Conservation (phyloP, 2,113 vertebrate genomes). For the Chunga burmeisteri region DNA sequence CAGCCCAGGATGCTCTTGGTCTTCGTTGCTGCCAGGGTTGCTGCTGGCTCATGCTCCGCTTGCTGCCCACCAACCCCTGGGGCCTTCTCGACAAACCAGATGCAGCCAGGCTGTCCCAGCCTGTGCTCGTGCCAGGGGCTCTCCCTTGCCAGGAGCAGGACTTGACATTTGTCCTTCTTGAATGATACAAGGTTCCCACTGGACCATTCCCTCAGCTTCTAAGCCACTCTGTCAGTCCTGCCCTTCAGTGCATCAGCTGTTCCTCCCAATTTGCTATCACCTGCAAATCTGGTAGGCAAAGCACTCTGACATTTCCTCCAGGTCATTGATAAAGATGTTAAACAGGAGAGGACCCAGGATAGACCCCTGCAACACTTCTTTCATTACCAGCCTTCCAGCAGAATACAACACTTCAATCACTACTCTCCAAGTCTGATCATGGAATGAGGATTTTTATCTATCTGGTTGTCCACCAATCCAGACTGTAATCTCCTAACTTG, state of each 20-base stretch:
- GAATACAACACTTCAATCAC: not conserved
- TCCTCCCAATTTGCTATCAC: not conserved
- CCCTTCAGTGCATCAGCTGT: accelerated
- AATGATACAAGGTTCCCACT: not conserved
- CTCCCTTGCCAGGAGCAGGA: not conserved
- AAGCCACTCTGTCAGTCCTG: not conserved
- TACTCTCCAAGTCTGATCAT: not conserved
- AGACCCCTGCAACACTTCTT: not conserved
- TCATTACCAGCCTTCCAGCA: not conserved
- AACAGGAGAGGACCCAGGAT: not conserved
- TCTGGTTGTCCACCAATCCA: not conserved
- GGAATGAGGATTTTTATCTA: not conserved
- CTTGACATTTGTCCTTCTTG: not conserved
- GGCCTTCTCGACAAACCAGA: not conserved
- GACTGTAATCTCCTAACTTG: not conserved
- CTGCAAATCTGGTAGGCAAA: not conserved
- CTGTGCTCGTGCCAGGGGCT: not conserved
- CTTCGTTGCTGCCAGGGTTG: not conserved
- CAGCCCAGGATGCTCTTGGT: not conserved
- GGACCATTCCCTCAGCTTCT: not conserved
- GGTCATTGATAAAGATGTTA: not conserved
- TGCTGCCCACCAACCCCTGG: not conserved
- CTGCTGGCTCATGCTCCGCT: not conserved
- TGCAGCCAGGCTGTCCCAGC: not conserved
- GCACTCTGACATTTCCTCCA: not conserved